Percentiles rank a stretch among this genome's conserved stretches.
phyloP scores from a whole-genome alignment of 2,113 vertebrate genomes.

The Narcine bancroftii region DNA sequence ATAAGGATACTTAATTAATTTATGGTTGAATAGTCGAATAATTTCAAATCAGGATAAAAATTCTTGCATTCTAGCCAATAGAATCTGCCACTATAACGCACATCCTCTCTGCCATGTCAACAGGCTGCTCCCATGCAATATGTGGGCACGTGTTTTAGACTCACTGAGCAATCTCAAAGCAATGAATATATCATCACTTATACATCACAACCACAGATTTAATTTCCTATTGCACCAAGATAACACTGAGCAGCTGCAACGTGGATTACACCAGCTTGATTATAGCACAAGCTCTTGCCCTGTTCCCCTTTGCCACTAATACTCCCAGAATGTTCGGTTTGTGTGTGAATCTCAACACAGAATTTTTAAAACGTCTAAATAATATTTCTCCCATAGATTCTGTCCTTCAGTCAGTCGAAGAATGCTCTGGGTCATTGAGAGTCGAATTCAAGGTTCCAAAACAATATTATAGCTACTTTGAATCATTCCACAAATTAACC shows the following conservation, averaged over 20 bases:
- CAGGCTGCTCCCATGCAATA: conserved; percentile 28
- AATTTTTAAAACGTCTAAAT: conserved; percentile 8
- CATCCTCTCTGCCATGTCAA: not conserved
- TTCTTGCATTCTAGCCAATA: not conserved
- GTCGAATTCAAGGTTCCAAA: conserved; percentile 26
- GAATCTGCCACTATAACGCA: not conserved
- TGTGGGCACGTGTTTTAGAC: conserved; percentile 32
- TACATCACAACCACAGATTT: conserved; percentile 34
- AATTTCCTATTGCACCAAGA: conserved; percentile 36
- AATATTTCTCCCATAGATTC: not conserved
- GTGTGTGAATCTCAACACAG: not conserved
- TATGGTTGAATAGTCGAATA: not conserved
- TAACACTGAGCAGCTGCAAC: conserved; percentile 28
- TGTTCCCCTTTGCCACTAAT: not conserved
- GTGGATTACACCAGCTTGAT: conserved; percentile 16
- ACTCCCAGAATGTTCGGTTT: conserved; percentile 19
- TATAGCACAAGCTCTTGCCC: conserved; percentile 10
- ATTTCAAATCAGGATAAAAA: conserved; percentile 15
- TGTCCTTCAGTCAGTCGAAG: not conserved
- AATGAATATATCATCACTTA: conserved; percentile 37
- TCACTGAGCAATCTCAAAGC: conserved; percentile 25
- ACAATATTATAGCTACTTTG: not conserved
- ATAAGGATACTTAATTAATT: not conserved
- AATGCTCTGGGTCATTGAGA: not conserved
- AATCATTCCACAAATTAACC: conserved; percentile 2